Evolutionary conservation across 1,140 invertebrate species (phyloP).

Genomic region (Drosophila bocqueti): DNA sequence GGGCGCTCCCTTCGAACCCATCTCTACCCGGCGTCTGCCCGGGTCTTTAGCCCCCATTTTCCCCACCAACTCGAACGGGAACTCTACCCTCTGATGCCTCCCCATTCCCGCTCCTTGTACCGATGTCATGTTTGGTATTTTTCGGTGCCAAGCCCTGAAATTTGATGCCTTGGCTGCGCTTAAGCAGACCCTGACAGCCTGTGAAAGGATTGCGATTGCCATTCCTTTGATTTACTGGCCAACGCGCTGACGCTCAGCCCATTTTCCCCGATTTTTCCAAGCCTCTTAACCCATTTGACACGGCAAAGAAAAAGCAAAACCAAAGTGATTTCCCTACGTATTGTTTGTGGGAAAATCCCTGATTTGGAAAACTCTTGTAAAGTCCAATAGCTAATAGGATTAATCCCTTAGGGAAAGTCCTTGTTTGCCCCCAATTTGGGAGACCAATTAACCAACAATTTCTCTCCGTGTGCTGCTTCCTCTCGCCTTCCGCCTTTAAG

Average conservation of each 20-base stretch:
- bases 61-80: constrained; percentile 1
- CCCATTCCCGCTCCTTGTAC: constrained; percentile 12
- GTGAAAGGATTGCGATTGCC: constrained; percentile 57
- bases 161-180: constrained; percentile 51
- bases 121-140: constrained; percentile 27
- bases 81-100: background rate
- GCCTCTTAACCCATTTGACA: constrained; percentile 1
- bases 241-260: constrained; percentile 9
- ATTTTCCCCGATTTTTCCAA: background rate
- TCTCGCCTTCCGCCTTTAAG: constrained; percentile 9
- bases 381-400: background rate
- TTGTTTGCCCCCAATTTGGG: background rate
- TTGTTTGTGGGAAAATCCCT: background rate
- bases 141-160: constrained; percentile 30
- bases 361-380: background rate
- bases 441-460: background rate
- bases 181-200: constrained; percentile 61
- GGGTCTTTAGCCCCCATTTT: constrained; percentile 5
- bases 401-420: background rate
- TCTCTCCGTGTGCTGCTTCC: background rate
- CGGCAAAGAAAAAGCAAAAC: background rate
- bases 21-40: background rate
- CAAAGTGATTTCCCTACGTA: background rate
- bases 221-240: constrained; percentile 40
- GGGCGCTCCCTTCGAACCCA: background rate